Base-by-base conservation (phyloP, 2,797 vertebrate genomes). In the Lagodon rhomboides region DNA sequence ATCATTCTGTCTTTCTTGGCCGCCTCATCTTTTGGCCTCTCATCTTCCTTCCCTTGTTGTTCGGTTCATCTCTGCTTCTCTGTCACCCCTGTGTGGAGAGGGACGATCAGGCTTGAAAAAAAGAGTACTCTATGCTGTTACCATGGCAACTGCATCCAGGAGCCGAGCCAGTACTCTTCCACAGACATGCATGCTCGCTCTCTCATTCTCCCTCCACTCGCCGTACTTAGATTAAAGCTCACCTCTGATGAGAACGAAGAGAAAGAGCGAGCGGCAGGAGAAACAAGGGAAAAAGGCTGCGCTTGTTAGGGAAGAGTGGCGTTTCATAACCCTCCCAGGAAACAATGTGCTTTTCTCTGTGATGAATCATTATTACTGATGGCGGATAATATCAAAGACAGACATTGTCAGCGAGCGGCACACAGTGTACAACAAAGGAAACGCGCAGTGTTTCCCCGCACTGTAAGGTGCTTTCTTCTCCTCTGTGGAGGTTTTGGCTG, bases 101-200 rank as follows among this genome's bases (percentile, higher is more conserved):
- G 86, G 82, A 76, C 10, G 55, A 83, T 70, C 70, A 20, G 66
- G 62, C 15, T 15, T 16, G 84, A 73, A 55, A 77, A 87, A 63
- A 82, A 85, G 18, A 73, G 75, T 71, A 75, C 88, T 93, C 90
- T 66, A 91, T 91, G 82, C 83, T 84, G 94, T 96, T 94, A 90
- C 95, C 94, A 94, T 95, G 92, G 95, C 89, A 95, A 96, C 95
- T 92, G 91, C 88, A 81, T 93, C 93, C 87, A 84, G 23, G 87
- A 87, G 92, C 86, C 15, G 80, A 89, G 88, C 87, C 93, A 82
- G 85, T 82, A 73, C 84, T 89, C 85, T 88, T 92, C 85, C 83
- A 86, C 76, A 70, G 82, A 72, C 78, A 63, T 86, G 75, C 82
- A 20, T 12, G 34, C 73, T 72, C 77, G 23, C 54, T 61, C 79